Conservation (phyloP, 2,113 vertebrate genomes). For the Syngnathus scovelli region DNA sequence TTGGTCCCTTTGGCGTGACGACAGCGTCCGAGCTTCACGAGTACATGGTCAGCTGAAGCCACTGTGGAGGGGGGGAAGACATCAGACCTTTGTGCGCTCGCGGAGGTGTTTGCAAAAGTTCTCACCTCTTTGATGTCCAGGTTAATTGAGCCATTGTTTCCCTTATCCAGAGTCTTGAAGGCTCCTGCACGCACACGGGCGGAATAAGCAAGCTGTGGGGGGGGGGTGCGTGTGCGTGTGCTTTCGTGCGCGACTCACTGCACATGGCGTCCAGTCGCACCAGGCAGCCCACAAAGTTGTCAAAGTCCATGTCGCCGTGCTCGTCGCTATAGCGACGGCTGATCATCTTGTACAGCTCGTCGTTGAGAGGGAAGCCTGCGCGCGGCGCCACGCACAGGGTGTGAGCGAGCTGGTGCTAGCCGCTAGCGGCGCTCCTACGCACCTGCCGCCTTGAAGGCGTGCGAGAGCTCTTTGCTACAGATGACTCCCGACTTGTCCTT, state of each 20-base stretch:
- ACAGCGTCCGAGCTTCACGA: constrained; percentile 52
- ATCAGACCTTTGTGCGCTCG: too few species aligned
- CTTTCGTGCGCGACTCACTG: constrained; percentile 64
- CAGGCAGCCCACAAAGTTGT: constrained; percentile 86
- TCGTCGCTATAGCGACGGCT: constrained; percentile 77
- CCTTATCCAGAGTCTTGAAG: constrained; percentile 82
- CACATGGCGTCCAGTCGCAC: constrained; percentile 93
- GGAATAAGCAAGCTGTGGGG: too few species aligned
- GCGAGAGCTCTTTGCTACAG: constrained; percentile 61
- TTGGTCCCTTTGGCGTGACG: constrained; percentile 34
- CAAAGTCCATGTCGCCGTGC: constrained; percentile 82
- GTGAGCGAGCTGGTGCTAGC: not conserved
- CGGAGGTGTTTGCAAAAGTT: not conserved
- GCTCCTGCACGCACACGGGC: constrained; percentile 64
- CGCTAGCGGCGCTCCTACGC: not conserved
- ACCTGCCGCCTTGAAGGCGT: constrained; percentile 78
- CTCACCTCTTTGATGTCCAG: constrained; percentile 83
- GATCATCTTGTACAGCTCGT: constrained; percentile 74
- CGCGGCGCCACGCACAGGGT: constrained; percentile 3
- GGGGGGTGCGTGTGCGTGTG: not conserved
- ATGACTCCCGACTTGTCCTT: constrained; percentile 60
- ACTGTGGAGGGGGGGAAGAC: constrained; percentile 37
- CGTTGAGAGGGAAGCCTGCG: constrained; percentile 81
- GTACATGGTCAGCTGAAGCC: constrained; percentile 77
- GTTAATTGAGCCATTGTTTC: constrained; percentile 71